Evolutionary conservation across 2,113 vertebrate species (phyloP).

Genomic region (Anas platyrhynchos): DNA sequence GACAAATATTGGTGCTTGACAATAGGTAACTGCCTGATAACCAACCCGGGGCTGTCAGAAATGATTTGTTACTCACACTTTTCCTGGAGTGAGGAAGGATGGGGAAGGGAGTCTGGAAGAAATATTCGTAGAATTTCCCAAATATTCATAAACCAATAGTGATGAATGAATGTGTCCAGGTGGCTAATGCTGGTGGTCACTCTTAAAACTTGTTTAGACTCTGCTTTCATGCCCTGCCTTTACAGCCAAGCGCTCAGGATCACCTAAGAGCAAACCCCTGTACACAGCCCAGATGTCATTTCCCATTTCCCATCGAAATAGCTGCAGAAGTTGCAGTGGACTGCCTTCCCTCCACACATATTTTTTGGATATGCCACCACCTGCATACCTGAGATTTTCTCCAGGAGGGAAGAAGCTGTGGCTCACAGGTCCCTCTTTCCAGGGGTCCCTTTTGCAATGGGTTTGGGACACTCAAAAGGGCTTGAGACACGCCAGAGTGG

Average conservation of each 20-base stretch:
- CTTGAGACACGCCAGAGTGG: no score
- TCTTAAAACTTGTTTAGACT: not conserved
- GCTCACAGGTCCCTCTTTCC: no score
- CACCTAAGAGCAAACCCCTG: not conserved
- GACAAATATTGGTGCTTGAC: not conserved
- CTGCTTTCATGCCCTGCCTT: not conserved
- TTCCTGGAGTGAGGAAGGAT: not conserved
- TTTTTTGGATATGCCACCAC: no score
- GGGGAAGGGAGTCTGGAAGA: not conserved
- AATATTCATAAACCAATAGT: not conserved
- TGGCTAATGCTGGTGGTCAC: not conserved
- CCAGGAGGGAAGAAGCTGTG: no score
- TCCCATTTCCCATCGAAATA: not conserved
- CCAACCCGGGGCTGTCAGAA: not conserved
- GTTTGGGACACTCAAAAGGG: no score
- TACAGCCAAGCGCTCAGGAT: not conserved
- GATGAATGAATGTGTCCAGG: not conserved
- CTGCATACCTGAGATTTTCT: no score
- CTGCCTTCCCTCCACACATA: no score
- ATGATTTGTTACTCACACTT: not conserved
- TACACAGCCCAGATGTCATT: not conserved
- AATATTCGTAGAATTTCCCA: not conserved
- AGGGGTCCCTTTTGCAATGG: no score
- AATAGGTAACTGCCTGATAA: not conserved
- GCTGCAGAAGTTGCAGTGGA: no score